A percentile compares a stretch with the other conserved stretches of the same genome.
Conservation (phyloP, 2,888 invertebrate species). For the Andricus curvator region DNA sequence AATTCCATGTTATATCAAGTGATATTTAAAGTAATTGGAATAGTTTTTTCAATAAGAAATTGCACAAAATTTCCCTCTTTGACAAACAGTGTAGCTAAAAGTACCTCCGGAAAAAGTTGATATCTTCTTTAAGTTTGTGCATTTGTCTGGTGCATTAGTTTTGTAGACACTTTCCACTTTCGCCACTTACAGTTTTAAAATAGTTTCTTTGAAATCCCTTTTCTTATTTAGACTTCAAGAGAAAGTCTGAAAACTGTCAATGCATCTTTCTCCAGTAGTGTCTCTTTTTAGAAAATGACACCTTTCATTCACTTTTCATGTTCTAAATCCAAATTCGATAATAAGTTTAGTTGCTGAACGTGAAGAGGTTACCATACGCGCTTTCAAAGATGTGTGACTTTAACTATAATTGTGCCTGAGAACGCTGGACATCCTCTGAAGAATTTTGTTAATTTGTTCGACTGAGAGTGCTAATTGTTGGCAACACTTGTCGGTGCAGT, state of each 20-base stretch:
- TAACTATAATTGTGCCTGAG: too few relatives aligned
- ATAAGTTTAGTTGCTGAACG: too few relatives aligned
- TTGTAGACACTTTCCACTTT: conserved; percentile 31
- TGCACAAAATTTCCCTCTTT: too few relatives aligned
- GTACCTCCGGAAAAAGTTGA: neutral
- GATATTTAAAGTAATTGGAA: too few relatives aligned
- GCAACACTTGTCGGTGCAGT: conserved; percentile 10
- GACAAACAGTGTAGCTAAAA: neutral
- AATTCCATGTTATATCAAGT: too few relatives aligned
- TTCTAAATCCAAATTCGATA: neutral
- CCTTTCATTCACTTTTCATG: conserved; percentile 3
- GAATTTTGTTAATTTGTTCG: conserved; percentile 4
- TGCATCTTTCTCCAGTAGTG: neutral
- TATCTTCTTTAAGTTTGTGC: neutral
- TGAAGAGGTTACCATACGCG: too few relatives aligned
- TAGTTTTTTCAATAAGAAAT: too few relatives aligned
- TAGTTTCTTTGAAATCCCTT: neutral
- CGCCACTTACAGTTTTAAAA: neutral
- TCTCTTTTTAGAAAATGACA: conserved; percentile 17
- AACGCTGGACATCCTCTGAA: neutral
- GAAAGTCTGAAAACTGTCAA: conserved; percentile 24
- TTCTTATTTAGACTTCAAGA: neutral
- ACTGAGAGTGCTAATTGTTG: conserved; percentile 18
- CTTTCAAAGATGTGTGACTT: too few relatives aligned
- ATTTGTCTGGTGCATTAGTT: neutral